Evolutionary conservation across 2,113 vertebrate species (phyloP).

Genomic region (Ophthalmolycus amberensis): DNA sequence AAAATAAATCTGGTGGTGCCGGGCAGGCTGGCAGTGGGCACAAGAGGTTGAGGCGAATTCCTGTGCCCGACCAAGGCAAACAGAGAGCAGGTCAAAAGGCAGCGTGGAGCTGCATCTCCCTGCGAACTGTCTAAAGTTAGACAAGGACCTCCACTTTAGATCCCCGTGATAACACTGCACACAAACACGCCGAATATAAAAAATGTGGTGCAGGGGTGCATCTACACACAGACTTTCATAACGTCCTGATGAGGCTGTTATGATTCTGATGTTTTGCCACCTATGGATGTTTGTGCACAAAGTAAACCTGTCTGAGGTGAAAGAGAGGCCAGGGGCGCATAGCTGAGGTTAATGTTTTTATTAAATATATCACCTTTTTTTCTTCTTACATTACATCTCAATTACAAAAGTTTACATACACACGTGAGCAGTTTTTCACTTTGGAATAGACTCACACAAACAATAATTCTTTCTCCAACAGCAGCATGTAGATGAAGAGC

Average conservation of each 20-base stretch:
- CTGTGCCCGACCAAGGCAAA: slow-evolving; percentile 81
- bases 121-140: slow-evolving; percentile 76
- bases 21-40: slow-evolving; percentile 79
- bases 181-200: slow-evolving; percentile 58
- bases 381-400: slow-evolving; percentile 78
- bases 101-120: slow-evolving; percentile 63
- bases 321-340: slow-evolving; percentile 25
- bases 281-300: slow-evolving; percentile 32
- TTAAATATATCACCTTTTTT: slow-evolving; percentile 81
- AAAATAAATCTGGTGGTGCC: slow-evolving; percentile 82
- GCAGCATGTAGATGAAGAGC: slow-evolving; percentile 76
- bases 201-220: slow-evolving; percentile 31
- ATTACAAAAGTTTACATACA: slow-evolving; percentile 83
- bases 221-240: slow-evolving; percentile 51
- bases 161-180: slow-evolving; percentile 72
- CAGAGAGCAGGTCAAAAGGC: slow-evolving; percentile 81
- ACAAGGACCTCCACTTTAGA: slow-evolving; percentile 68
- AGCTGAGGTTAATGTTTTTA: slow-evolving; percentile 79
- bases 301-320: slow-evolving; percentile 39
- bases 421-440: slow-evolving; percentile 79
- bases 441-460: slow-evolving; percentile 76
- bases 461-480: slow-evolving; percentile 72
- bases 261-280: slow-evolving; percentile 27
- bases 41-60: slow-evolving; percentile 74
- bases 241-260: slow-evolving; percentile 28